phyloP scores from a whole-genome alignment of 2,113 vertebrate species.

The Petromus typicus region DNA sequence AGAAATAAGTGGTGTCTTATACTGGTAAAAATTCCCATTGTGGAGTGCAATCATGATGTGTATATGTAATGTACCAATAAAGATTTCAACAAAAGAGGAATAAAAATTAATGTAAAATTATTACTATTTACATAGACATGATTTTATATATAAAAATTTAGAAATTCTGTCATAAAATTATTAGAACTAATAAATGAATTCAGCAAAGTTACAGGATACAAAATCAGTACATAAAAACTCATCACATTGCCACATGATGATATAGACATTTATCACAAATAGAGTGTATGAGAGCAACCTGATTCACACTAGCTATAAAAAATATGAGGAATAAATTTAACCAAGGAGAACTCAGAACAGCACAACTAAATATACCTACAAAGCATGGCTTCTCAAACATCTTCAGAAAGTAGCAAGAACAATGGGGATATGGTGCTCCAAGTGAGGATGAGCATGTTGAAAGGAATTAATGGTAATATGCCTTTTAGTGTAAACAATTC shows the following conservation, averaged over 20 bases:
- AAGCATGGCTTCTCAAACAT: neutral
- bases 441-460: neutral
- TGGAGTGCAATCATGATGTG: too few relatives aligned
- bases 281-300: neutral
- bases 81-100: too few relatives aligned
- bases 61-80: too few relatives aligned
- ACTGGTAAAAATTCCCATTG: too few relatives aligned
- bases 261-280: neutral
- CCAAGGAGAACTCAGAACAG: neutral
- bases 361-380: neutral
- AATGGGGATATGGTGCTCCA: neutral
- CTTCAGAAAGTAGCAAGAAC: neutral
- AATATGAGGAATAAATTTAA: neutral
- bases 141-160: neutral
- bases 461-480: neutral
- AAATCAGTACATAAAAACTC: neutral
- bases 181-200: neutral
- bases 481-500: neutral
- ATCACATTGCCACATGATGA: neutral
- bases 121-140: neutral
- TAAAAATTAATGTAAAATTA: too few relatives aligned
- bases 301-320: neutral
- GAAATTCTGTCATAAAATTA: neutral
- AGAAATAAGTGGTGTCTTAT: too few relatives aligned
- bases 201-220: neutral